These are phyloP conservation scores for Agonopterix heracliana DNA, from an alignment of 2,888 invertebrate genomes.

Conservation along the genomic window DNA sequence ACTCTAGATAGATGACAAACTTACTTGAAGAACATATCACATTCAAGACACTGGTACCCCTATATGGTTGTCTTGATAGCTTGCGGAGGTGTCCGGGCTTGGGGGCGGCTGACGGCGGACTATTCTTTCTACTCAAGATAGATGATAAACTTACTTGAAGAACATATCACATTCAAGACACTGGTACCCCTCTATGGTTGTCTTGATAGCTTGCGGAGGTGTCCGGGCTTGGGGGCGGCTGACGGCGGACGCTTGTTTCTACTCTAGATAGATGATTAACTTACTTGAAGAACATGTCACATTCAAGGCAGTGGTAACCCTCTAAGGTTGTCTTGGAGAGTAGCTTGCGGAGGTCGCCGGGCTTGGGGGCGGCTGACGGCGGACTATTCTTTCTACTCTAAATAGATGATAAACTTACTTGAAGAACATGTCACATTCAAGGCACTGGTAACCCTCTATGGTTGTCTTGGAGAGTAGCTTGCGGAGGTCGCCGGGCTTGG, in stretches of 20 bases:
- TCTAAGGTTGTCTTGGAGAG: slow-evolving; percentile 59
- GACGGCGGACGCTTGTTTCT: no score
- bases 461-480: slow-evolving; percentile 62
- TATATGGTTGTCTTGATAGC: slow-evolving; percentile 62
- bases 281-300: slow-evolving; percentile 69
- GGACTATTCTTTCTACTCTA: no score
- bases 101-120: no score
- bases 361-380: no score
- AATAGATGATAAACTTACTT: slow-evolving; percentile 42
- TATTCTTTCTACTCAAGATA: no score
- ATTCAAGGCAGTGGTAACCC: slow-evolving; percentile 62
- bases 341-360: slow-evolving; percentile 54
- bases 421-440: slow-evolving; percentile 68
- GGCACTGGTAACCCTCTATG: slow-evolving; percentile 62
- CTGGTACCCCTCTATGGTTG: slow-evolving; percentile 63
- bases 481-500: slow-evolving; percentile 50
- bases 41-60: slow-evolving; percentile 62
- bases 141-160: slow-evolving; percentile 53
- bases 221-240: no score
- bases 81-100: slow-evolving; percentile 55
- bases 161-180: slow-evolving; percentile 68
- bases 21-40: slow-evolving; percentile 69
- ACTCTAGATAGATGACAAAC: slow-evolving; percentile 22
- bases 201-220: slow-evolving; percentile 56
- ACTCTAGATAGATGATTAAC: slow-evolving; percentile 22